Evolutionary conservation across 2,113 vertebrate genomes (phyloP).

Genomic region (Mastomys natalensis): DNA sequence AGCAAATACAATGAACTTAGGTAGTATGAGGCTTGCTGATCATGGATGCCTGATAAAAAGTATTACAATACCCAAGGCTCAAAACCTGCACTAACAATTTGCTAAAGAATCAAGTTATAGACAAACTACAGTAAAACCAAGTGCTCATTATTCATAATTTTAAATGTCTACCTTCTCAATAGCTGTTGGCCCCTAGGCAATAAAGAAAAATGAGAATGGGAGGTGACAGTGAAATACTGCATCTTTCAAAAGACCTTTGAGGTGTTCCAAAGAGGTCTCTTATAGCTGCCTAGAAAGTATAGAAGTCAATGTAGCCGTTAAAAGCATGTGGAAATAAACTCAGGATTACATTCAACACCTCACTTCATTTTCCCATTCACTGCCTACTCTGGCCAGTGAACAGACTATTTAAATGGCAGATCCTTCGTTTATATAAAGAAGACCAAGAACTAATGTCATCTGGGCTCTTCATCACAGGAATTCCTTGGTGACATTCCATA

Average conservation of each 20-base stretch:
- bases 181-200: background rate
- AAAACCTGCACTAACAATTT: constrained; percentile 43
- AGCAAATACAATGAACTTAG: constrained; percentile 25
- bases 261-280: constrained; percentile 20
- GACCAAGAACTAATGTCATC: constrained; percentile 56
- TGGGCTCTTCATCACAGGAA: constrained; percentile 52
- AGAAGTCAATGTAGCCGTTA: constrained; percentile 56
- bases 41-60: constrained; percentile 36
- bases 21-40: background rate
- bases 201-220: constrained; percentile 14
- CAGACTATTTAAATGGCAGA: constrained; percentile 45
- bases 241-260: constrained; percentile 30
- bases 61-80: constrained; percentile 53
- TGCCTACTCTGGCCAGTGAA: constrained; percentile 27
- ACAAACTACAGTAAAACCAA: constrained; percentile 56
- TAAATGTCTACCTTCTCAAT: constrained; percentile 36
- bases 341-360: constrained; percentile 9
- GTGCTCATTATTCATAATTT: constrained; percentile 46
- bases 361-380: constrained; percentile 35
- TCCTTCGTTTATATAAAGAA: constrained; percentile 58
- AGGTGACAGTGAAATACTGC: constrained; percentile 16
- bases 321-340: constrained; percentile 48
- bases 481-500: constrained; percentile 32
- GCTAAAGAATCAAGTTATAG: constrained; percentile 28
- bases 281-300: background rate